A percentile compares a stretch with the other conserved stretches of the same genome.
Conservation (phyloP, 2,797 vertebrate genomes). For the Melopsittacus undulatus region DNA sequence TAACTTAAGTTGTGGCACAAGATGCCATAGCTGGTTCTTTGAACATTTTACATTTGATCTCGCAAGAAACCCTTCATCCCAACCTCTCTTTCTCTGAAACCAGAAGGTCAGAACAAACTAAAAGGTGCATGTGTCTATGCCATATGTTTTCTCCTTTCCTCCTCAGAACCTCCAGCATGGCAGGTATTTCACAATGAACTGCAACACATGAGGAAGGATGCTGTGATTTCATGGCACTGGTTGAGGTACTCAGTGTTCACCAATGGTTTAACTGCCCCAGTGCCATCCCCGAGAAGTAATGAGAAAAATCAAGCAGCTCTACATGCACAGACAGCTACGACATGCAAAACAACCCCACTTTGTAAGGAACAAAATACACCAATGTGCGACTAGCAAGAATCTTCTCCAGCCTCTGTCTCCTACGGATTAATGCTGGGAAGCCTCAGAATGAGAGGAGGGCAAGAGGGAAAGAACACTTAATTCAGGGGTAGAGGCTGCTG, state of each 20-base stretch:
- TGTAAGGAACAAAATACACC: slow-evolving; percentile 22
- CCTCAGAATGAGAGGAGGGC: slow-evolving; percentile 13
- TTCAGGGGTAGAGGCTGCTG: not conserved
- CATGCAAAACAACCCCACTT: slow-evolving; percentile 66
- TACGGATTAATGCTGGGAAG: not conserved
- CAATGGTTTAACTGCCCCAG: slow-evolving; percentile 3
- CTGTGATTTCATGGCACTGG: not conserved
- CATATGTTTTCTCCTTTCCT: slow-evolving; percentile 1
- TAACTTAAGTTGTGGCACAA: slow-evolving; percentile 54
- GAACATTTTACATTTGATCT: slow-evolving; percentile 34
- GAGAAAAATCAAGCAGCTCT: slow-evolving; percentile 53
- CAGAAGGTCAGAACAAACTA: slow-evolving; percentile 40
- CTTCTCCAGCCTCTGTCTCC: slow-evolving; percentile 3
- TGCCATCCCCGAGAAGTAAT: slow-evolving; percentile 24
- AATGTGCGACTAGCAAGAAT: slow-evolving; percentile 31
- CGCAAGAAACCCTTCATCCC: not conserved
- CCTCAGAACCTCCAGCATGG: slow-evolving; percentile 39
- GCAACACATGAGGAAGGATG: slow-evolving; percentile 51
- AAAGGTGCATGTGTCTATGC: slow-evolving; percentile 21
- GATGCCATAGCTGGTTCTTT: slow-evolving; percentile 19
- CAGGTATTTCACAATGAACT: slow-evolving; percentile 44
- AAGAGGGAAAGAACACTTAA: slow-evolving; percentile 24
- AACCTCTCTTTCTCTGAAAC: slow-evolving; percentile 26
- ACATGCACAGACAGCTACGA: slow-evolving; percentile 69
- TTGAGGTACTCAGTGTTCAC: slow-evolving; percentile 30